Evolutionary conservation across 2,113 vertebrate genomes (phyloP).

Genomic region (Montifringilla adamsi): DNA sequence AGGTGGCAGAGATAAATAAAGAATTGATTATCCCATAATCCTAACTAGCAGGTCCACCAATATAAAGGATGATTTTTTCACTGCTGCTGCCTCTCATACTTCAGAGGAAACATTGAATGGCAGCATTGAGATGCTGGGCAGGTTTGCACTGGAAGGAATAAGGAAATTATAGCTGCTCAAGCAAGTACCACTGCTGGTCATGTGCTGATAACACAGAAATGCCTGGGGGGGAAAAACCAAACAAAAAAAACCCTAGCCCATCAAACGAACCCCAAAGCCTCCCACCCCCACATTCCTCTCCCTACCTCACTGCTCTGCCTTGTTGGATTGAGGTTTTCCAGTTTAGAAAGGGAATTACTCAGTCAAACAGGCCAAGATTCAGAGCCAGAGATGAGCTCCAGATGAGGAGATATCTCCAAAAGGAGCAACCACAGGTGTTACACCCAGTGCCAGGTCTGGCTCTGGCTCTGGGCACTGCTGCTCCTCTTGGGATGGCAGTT

Average conservation of each 20-base stretch:
- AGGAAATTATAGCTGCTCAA: neutral
- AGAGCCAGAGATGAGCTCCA: neutral
- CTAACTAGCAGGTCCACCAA: neutral
- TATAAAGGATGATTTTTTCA: neutral
- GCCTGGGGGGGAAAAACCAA: fast-evolving
- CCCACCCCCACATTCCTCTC: neutral
- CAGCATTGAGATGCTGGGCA: neutral
- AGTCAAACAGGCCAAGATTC: neutral
- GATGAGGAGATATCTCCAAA: neutral
- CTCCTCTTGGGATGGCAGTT: neutral
- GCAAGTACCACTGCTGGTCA: neutral
- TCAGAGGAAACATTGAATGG: neutral
- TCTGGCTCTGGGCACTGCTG: neutral
- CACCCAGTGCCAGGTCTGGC: neutral
- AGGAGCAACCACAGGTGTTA: neutral
- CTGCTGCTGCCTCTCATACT: neutral
- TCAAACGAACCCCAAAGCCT: neutral
- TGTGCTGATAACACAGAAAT: neutral
- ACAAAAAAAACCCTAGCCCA: no score
- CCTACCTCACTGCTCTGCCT: neutral
- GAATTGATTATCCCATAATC: neutral
- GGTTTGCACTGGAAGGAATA: neutral
- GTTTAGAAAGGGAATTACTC: neutral
- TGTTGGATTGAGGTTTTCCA: neutral
- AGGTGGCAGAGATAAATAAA: neutral